Conservation (phyloP, 2,797 vertebrate genomes). For the Lepus townsendii region DNA sequence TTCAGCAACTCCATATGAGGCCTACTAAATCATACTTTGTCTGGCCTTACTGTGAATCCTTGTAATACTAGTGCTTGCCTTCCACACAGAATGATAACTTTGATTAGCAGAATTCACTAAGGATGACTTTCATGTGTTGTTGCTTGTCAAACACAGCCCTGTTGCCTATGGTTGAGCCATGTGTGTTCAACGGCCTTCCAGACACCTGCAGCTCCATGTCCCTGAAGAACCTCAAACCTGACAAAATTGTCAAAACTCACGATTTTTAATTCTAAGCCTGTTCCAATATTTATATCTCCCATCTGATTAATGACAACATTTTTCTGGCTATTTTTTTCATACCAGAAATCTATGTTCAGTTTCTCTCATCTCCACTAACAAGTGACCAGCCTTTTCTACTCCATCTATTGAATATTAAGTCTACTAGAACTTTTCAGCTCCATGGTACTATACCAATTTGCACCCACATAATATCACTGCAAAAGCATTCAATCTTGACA, state of each 20-base stretch:
- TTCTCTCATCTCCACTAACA: neutral
- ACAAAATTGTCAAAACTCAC: neutral
- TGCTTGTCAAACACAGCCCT: neutral
- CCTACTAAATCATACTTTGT: neutral
- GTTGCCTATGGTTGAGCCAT: neutral
- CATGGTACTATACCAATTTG: fast-evolving
- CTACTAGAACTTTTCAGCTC: neutral
- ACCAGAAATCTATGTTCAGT: neutral
- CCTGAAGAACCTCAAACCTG: neutral
- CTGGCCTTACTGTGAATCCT: too few relatives aligned
- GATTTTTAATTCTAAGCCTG: neutral
- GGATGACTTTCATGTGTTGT: neutral
- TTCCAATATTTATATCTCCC: neutral
- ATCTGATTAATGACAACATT: neutral
- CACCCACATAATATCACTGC: neutral
- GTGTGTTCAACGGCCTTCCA: neutral
- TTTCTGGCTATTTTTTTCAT: neutral
- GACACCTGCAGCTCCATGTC: neutral
- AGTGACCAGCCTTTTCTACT: neutral
- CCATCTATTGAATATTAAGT: neutral
- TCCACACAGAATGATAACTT: neutral
- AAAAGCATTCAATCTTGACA: neutral
- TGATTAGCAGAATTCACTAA: neutral
- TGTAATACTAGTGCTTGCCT: neutral
- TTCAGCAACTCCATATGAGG: neutral